Base-by-base conservation (phyloP, 2,113 vertebrate species). In the Elephas maximus region DNA sequence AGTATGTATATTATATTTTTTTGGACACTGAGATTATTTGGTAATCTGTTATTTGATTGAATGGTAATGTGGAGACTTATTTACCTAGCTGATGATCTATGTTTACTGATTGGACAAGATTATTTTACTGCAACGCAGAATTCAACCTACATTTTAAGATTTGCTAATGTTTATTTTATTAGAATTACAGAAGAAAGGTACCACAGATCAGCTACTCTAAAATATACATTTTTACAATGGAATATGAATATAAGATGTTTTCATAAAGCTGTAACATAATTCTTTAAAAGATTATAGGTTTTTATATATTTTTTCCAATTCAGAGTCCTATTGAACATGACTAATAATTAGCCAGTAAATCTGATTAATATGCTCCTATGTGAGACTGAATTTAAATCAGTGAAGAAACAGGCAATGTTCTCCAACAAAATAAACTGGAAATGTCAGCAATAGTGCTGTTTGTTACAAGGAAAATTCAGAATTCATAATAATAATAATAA, bases 121-220 rank as follows among this genome's bases (percentile, higher is more conserved):
- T 89, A 97, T 71, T 62, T 92, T 62, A 20, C 21, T 89, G 45
- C 88, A 97, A 97, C 94, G 81, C 45, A 96, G 62, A 90, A 96
- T 94, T 3, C 21, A 92, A 79, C 3, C 57, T 62, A 74, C 94
- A 65, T 79, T 93, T 81, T 94, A 95, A 95, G 26, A 65, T 45
- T 33, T 81, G 41, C 88, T 82, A 48, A 26, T 88, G 6, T 93
- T 89, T 33, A 89, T 12, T 88, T 96, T 91, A 81, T 57, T 57
- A 76, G 60, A 88, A 89, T 45, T 74, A 14, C 14, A 81, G 41
- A 87, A 81, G 41, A 87, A 95, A 90, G 51, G 21, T 5, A 93
- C 12, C 53, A 97, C 1, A 94, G 82, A 18, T 60, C 94, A 80
- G 21, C 51, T 92, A 87, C 57, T 88, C 60, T 82, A 28, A 97